Evolutionary conservation across 1,140 invertebrate genomes (phyloP), one percentile per base, ranked within the genome.

Genomic region (Dolichoris vasculosae): DNA sequence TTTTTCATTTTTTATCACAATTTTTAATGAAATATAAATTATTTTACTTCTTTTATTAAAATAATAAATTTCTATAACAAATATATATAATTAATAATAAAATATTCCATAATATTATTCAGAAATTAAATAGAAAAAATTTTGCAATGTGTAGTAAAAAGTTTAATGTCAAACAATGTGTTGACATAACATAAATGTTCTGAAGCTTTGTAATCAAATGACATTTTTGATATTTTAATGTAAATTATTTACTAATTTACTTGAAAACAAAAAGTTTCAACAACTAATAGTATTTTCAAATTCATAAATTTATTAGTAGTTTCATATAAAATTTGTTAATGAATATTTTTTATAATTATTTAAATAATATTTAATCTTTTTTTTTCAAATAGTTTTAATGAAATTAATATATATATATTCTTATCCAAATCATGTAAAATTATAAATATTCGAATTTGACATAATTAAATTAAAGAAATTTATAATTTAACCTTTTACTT

Each of bases 61-160:
- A 69, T 38, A 69, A 69, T 69, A 15, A 59, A 59, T 38, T 69
- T 69, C 2, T 69, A 4, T 35, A 2, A 69, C 17, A 0, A 17
- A 35, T 17, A 69, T 15, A 69, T 17, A 67, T 11, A 35, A 35
- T 1, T 20, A 69, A 40, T 69, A 6, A 20, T 69, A 4, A 20
- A 69, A 69, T 69, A 38, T 69, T 38, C 35, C 6, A 32, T 69
- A 69, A 20, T 4, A 1, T 35, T 2, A 32, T 17, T 38, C 15
- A 9, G 17, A 13, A 38, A 2, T 69, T 69, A 69, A 20, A 15
- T 15, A 38, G 35, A 69, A 38, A 17, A 69, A 38, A 69, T 69
- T 38, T 69, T 69, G 38, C 35, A 38, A 69, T 35, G 20, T 20
- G 67, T 69, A 69, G 15, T 69, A 69, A 69, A 69, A 69, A 69